Conservation (phyloP, 35 echinoderm and acorn worm species). For the Amphiura filiformis region DNA sequence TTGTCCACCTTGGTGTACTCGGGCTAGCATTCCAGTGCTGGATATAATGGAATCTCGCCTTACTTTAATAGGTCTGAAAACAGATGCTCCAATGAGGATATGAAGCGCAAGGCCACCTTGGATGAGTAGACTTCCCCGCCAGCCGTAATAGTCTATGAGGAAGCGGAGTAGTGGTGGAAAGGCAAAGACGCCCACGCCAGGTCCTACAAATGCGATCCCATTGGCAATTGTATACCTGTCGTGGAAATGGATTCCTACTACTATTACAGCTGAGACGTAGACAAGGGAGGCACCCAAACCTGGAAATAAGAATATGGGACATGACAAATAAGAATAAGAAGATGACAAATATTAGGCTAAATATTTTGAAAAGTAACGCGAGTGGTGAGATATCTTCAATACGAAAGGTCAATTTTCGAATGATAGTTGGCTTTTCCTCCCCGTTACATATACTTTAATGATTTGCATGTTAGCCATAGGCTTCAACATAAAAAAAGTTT, state of each 20-base stretch:
- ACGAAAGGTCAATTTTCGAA: too few species aligned
- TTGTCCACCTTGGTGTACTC: not conserved
- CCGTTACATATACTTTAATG: too few species aligned
- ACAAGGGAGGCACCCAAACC: constrained; percentile 28
- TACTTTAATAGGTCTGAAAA: constrained; percentile 7
- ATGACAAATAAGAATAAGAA: not conserved
- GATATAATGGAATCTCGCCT: not conserved
- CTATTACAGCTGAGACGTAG: not conserved
- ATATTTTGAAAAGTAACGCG: not conserved
- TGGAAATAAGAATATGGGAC: constrained; percentile 19
- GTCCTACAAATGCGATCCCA: constrained; percentile 10
- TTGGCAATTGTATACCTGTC: constrained; percentile 30
- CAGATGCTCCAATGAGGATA: not conserved
- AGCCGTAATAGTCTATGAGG: constrained; percentile 33
- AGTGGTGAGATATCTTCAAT: not conserved
- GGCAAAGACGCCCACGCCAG: constrained; percentile 18
- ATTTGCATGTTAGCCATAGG: too few species aligned
- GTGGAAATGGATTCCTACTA: constrained; percentile 25
- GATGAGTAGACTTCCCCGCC: constrained; percentile 19
- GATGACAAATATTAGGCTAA: too few species aligned
- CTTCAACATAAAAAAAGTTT: too few species aligned
- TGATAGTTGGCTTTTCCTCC: too few species aligned
- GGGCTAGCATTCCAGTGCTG: not conserved
- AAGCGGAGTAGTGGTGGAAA: constrained; percentile 18
- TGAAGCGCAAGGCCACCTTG: constrained; percentile 3